A percentile compares a stretch with the other conserved stretches of the same genome.
Evolutionary conservation across 2,797 vertebrate species (phyloP).

Genomic region (Hippocampus kuda): DNA sequence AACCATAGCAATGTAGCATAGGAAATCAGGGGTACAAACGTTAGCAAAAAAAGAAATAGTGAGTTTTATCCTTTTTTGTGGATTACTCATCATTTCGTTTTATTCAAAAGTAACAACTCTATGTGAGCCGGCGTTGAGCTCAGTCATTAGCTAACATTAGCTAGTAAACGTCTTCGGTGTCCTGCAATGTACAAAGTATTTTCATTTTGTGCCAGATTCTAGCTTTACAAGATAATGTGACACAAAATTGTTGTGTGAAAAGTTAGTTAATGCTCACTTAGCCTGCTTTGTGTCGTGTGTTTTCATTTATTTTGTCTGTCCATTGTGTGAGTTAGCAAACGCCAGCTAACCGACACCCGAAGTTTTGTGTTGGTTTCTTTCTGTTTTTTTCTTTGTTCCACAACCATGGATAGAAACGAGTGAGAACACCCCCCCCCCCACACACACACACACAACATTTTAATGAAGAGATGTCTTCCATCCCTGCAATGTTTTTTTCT

Average conservation of each 20-base stretch:
- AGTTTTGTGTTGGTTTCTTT: not conserved
- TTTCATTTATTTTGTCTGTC: not conserved
- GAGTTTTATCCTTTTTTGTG: too few relatives aligned
- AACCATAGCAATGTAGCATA: too few relatives aligned
- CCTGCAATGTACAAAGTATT: too few relatives aligned
- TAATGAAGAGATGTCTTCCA: not conserved
- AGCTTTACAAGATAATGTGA: not conserved
- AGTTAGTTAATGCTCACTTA: not conserved
- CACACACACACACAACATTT: conserved; percentile 7
- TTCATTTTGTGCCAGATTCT: too few relatives aligned
- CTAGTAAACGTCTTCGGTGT: too few relatives aligned
- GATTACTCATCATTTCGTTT: too few relatives aligned
- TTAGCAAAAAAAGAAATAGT: too few relatives aligned
- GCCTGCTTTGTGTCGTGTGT: not conserved
- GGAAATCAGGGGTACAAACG: too few relatives aligned
- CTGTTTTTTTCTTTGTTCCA: not conserved
- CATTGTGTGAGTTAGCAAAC: not conserved
- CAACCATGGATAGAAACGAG: not conserved
- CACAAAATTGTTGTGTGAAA: not conserved
- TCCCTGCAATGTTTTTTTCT: not conserved
- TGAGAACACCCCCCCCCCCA: not conserved
- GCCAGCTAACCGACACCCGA: not conserved
- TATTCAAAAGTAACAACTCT: too few relatives aligned
- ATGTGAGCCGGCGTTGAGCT: too few relatives aligned
- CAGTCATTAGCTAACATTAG: too few relatives aligned